phyloP scores from a whole-genome alignment of 2,113 vertebrate genomes.

The Verasper variegatus region DNA sequence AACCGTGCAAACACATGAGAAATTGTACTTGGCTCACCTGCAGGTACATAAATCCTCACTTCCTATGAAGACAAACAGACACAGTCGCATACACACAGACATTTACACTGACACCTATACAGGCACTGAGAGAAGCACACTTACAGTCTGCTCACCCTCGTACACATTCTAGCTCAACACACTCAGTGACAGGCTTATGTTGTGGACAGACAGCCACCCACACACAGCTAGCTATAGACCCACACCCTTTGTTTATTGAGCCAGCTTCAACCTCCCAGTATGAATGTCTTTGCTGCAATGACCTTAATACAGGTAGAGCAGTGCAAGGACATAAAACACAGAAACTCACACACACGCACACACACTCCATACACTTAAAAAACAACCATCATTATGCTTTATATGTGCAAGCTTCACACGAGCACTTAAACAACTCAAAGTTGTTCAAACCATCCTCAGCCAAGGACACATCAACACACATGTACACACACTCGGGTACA shows the following conservation, averaged over 20 bases:
- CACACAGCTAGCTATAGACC: constrained; percentile 22
- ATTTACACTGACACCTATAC: constrained; percentile 40
- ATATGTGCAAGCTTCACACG: constrained; percentile 50
- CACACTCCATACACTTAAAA: constrained; percentile 42
- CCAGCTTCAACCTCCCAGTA: constrained; percentile 63
- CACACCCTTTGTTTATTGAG: constrained; percentile 50
- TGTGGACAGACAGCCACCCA: constrained; percentile 16
- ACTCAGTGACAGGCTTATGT: constrained; percentile 54
- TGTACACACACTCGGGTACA: constrained; percentile 31
- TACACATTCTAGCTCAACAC: constrained; percentile 56
- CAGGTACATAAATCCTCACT: constrained; percentile 32
- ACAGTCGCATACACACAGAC: constrained; percentile 12
- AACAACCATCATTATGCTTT: constrained; percentile 37
- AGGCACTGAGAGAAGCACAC: constrained; percentile 61
- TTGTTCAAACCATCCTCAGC: constrained; percentile 62
- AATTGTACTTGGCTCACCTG: constrained; percentile 39
- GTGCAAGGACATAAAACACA: constrained; percentile 35
- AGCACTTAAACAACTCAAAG: constrained; percentile 59
- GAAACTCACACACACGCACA: constrained; percentile 42
- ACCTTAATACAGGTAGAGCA: constrained; percentile 53
- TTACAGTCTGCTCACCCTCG: constrained; percentile 53
- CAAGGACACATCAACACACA: constrained; percentile 63
- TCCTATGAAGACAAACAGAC: constrained; percentile 22
- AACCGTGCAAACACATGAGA: constrained; percentile 47
- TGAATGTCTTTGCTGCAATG: constrained; percentile 62